Base-by-base conservation (phyloP, 2,888 invertebrate genomes). In the Habroteleia sp. region DNA sequence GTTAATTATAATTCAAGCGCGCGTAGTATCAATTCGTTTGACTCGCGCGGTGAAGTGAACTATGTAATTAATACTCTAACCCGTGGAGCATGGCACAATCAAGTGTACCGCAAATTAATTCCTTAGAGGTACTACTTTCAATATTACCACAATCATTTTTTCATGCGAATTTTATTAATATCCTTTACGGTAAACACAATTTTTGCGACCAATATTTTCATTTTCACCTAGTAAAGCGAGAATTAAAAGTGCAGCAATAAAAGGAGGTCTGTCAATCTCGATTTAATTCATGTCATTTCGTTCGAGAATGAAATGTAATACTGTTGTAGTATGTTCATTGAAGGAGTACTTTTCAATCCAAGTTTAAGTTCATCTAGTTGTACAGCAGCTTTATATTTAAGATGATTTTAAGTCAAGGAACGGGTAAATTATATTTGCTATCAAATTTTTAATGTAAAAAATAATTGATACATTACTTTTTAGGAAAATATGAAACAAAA, bases 111-210 rank as follows among this genome's bases (percentile, higher is more conserved):
- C 62, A 31, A 50, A 50, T 62, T 37, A 66, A 66, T 46, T 56
- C 46, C 66, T 23, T 20, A 11, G 23, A 56, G n/a, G n/a, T 33
- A 48, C 56, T 37, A 68, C 66, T 68, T 68, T 68, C 66, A 16
- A 68, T 48, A 68, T 68, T 46, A 68, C 56, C 56, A 56, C 46
- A 66, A 66, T 48, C 23, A 29, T 54, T 65, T 44, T 65, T 46
- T 25, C 7, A 3, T 10, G n/a, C n/a, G n/a, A n/a, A n/a, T 5
- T 4, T 44, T 44, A 27, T 52, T 44, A 13, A 27, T 65, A 27
- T 42, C 44, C 44, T 13, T 63, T 63, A 50, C 31, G 37, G 11
- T 37, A 44, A 46, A 25, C 20, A 39, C 13, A 39, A 39, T 39
- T 31, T 27, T 46, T 25, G 16, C 37, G 16, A n/a, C 8, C 10